Base-by-base conservation (phyloP, 2,797 vertebrate species). In the Neoniphon sammara region DNA sequence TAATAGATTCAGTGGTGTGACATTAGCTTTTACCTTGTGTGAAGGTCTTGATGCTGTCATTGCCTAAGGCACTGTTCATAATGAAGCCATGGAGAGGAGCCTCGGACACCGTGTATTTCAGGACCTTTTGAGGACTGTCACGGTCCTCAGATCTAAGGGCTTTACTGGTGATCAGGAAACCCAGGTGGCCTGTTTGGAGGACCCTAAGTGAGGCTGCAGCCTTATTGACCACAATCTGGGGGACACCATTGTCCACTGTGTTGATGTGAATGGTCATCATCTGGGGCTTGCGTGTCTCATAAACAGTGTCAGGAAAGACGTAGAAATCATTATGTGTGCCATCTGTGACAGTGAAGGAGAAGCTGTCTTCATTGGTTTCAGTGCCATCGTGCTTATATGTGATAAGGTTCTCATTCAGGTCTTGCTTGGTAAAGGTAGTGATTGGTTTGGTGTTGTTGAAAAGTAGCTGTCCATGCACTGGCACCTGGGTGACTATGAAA, bases 311-410 rank as follows among this genome's bases (percentile, higher is more conserved):
- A n/a, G 95, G 95, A 66, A 95, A 97, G 65, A 97, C 82, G 20
- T 92, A 96, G 77, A 96, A 96, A 36, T 94, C 94, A 6, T 83
- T 89, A 63, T 97, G 96, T 3, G 93, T 95, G 66, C 95, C 95
- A 69, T 97, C 95, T 1, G 95, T 95, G 78, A 97, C 92, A 10
- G 94, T 96, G 87, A 98, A 96, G 42, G 95, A 97, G 88, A 97
- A 96, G 73, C 95, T 96, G 85, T 96, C 96, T 57, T 96, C 94
- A 0, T 73, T 90, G 44, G 88, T 92, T 82, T 96, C 94, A 8
- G 94, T 96, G 64, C 94, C 91, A 23, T 97, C 94, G 0, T 95
- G 95, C 75, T 88, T 95, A 70, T 96, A 97, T 83, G 92, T 96
- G 85, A 96, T 95, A 15, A 95, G 91, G 72, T 96, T 96, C 73